Conservation (phyloP, 2,888 invertebrate genomes). For the Melolontha melolontha region DNA sequence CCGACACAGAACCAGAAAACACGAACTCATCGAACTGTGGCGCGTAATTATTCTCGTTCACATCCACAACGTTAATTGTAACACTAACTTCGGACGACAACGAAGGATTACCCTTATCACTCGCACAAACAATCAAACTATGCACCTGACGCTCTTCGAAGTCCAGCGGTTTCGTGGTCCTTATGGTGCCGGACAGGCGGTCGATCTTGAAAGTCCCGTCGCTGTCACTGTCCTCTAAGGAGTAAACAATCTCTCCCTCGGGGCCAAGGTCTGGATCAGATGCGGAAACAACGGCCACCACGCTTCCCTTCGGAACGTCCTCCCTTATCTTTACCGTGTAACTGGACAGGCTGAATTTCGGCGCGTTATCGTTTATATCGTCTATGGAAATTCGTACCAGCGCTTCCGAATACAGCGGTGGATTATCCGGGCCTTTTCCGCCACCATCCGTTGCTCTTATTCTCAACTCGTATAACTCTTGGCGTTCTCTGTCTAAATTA, state of each 20-base stretch:
- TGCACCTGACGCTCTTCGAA: constrained; percentile 92
- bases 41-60: constrained; percentile 90
- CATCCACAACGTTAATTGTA: constrained; percentile 89
- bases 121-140: constrained; percentile 86
- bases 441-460: constrained; percentile 83
- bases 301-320: constrained; percentile 89
- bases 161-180: constrained; percentile 83
- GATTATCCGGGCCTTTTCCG: constrained; percentile 69
- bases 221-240: constrained; percentile 77
- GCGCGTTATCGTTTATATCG: constrained; percentile 92
- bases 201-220: constrained; percentile 86
- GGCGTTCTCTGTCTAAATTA: constrained; percentile 86
- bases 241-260: constrained; percentile 85
- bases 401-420: constrained; percentile 82
- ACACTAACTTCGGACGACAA: constrained; percentile 84
- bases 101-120: constrained; percentile 87
- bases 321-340: constrained; percentile 88
- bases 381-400: constrained; percentile 84
- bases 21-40: constrained; percentile 88
- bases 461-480: constrained; percentile 82
- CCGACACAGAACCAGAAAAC: constrained; percentile 78
- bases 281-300: constrained; percentile 85
- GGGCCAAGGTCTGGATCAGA: constrained; percentile 88
- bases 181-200: constrained; percentile 84
- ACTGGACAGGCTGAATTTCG: constrained; percentile 80